Percentiles rank a stretch among this genome's conserved stretches.
Evolutionary conservation across 2,113 vertebrate species (phyloP).

Genomic region (Heterotis niloticus): DNA sequence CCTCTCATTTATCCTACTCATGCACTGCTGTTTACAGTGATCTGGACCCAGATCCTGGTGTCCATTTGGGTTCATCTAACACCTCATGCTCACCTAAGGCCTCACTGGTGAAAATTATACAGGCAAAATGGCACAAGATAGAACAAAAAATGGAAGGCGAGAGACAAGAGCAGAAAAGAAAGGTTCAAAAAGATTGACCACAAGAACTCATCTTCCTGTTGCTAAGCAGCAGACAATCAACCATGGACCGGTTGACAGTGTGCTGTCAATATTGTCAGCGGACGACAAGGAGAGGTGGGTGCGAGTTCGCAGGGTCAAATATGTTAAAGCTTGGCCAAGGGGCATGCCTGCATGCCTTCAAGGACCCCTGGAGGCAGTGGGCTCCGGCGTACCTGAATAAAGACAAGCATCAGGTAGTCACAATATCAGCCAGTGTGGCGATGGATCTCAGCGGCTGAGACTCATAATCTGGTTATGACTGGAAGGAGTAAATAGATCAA

Average conservation of each 20-base stretch:
- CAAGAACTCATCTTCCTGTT: conserved; percentile 31
- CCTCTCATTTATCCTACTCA: neutral
- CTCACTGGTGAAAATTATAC: too few relatives aligned
- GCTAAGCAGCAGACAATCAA: conserved; percentile 48
- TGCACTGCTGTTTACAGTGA: neutral
- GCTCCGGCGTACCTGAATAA: neutral
- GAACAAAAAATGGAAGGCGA: neutral
- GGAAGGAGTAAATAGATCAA: too few relatives aligned
- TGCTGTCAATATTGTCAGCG: conserved; percentile 31
- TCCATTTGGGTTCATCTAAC: neutral
- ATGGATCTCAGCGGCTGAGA: too few relatives aligned
- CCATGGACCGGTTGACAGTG: conserved; percentile 37
- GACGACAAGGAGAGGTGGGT: conserved; percentile 4
- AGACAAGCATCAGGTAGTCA: neutral
- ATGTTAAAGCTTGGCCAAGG: too few relatives aligned
- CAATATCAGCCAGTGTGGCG: neutral
- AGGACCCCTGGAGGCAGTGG: neutral
- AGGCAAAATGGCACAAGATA: neutral
- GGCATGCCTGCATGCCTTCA: too few relatives aligned
- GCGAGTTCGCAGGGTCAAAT: neutral
- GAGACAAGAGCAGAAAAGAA: neutral
- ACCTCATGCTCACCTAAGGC: neutral
- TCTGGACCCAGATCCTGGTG: neutral
- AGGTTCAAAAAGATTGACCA: neutral
- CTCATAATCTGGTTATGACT: too few relatives aligned